These are phyloP conservation scores for Samia ricini DNA, from an alignment of 1,140 invertebrate genomes.

Conservation along the genomic window DNA sequence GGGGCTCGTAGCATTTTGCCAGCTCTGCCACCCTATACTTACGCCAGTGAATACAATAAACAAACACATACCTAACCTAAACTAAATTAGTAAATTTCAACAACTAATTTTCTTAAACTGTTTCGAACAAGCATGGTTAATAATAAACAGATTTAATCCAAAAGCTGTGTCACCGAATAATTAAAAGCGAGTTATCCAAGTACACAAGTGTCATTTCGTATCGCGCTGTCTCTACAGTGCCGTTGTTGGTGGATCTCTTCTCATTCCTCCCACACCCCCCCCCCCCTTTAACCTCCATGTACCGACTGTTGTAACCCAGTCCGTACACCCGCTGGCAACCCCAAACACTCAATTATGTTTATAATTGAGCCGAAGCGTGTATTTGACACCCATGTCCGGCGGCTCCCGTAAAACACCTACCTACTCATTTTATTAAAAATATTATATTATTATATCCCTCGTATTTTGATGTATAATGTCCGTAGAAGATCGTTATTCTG, in stretches of 20 bases:
- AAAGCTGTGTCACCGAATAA: background rate
- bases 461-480: background rate
- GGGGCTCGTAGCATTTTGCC: no score
- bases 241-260: no score
- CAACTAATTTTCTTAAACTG: background rate
- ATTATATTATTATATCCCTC: background rate
- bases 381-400: conserved; percentile 56
- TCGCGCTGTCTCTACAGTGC: background rate
- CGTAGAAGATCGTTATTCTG: background rate
- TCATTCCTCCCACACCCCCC: no score
- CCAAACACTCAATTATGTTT: conserved; percentile 65
- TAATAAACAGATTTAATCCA: background rate
- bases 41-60: no score
- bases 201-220: conserved; percentile 7
- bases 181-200: conserved; percentile 6
- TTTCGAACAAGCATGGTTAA: background rate
- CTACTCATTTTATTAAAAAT: conserved; percentile 28
- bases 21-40: no score
- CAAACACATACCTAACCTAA: no score
- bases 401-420: conserved; percentile 35
- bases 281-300: no score
- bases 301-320: background rate
- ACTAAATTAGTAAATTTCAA: background rate
- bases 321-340: conserved; percentile 15
- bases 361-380: conserved; percentile 63